Evolutionary conservation across 2,888 invertebrate genomes (phyloP), one percentile per base, ranked within the genome.

Genomic region (Netelia virgata): DNA sequence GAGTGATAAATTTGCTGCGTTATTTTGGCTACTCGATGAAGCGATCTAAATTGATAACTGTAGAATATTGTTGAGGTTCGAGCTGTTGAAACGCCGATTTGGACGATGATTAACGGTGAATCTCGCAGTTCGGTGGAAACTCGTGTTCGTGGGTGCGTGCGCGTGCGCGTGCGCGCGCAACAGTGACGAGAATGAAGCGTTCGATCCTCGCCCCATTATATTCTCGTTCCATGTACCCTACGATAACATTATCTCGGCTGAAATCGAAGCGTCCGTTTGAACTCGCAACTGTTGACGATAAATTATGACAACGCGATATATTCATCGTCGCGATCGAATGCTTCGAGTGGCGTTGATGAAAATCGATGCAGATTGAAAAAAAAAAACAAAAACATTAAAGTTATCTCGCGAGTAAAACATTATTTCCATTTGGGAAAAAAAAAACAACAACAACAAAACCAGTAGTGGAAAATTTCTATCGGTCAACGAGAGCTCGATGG

Each of bases 191-290:
- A 50, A 50, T 50, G 50, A 50, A n/a, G 50, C 50, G 10, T 50
- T n/a, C 50, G 5, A 3, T 50, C 55, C 18, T 55, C 55, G 18
- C 18, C 18, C 55, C n/a, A 16, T 55, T 55, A 55, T 55, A 55
- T 55, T 55, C 55, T 55, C 55, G 55, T 55, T 55, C 18, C 55
- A 55, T 8, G n/a, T 18, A 55, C 50, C 50, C 50, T 43, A 61
- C 73, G 20, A 72, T 47, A 47, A 36, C 36, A 70, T 70, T 70
- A 55, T 28, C 50, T 43, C n/a, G 14, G 50, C 2, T 23, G 50
- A 74, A 74, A 74, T 74, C 63, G 63, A 63, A 74, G 47, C 47
- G 10, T 53, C 23, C 63, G 63, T 74, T 74, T 50, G 74, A 50
- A 36, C 50, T 70, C 28, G 47, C 28, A 47, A 70, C 23, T 43